Conservation (phyloP, 2,797 vertebrate species). For the Tolypeutes matacus region DNA sequence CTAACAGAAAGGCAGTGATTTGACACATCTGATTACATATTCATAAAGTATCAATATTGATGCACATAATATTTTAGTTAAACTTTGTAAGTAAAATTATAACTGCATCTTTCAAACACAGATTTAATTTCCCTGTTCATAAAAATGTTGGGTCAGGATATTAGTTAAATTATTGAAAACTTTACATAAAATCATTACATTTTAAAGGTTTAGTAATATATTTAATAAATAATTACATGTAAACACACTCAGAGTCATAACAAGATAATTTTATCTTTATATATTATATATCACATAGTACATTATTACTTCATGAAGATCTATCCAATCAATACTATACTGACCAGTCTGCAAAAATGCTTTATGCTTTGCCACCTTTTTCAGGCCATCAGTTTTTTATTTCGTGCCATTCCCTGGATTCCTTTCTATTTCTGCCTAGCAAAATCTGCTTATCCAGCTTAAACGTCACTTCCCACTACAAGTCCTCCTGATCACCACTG, state of each 20-base stretch:
- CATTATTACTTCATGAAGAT: background rate
- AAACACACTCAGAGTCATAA: background rate
- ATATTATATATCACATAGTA: background rate
- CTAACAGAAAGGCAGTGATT: background rate
- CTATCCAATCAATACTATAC: background rate
- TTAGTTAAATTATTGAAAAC: slow-evolving; percentile 37
- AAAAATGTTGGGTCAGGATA: background rate
- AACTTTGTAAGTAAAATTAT: background rate
- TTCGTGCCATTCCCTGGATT: background rate
- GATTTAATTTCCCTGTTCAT: background rate
- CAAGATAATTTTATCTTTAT: background rate
- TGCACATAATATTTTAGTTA: background rate
- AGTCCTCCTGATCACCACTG: background rate
- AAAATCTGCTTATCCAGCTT: background rate
- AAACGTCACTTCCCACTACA: background rate
- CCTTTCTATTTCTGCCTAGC: background rate
- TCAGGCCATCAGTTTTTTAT: background rate
- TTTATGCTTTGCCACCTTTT: background rate
- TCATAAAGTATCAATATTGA: background rate
- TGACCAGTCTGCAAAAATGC: background rate
- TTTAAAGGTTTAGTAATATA: background rate
- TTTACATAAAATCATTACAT: background rate
- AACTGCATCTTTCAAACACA: background rate
- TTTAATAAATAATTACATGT: background rate
- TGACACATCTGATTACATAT: background rate